Percentiles rank a stretch among this genome's conserved stretches.
Evolutionary conservation across 2,888 invertebrate genomes (phyloP).

Genomic region (Euplexia lucipara): DNA sequence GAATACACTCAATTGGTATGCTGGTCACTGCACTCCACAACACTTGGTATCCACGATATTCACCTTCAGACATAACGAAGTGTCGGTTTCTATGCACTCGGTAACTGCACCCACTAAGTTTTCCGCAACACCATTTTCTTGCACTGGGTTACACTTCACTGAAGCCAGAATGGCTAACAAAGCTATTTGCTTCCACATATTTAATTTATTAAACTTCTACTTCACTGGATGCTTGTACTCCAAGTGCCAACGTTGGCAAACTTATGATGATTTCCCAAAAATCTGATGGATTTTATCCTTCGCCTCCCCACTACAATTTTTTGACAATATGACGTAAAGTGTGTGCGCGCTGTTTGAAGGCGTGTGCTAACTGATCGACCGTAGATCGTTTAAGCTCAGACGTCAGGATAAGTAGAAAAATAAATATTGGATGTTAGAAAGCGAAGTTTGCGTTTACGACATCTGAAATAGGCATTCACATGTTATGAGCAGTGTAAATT

Average conservation of each 20-base stretch:
- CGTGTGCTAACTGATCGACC: constrained; percentile 82
- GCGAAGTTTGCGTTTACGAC: constrained; percentile 87
- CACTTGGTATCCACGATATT: constrained; percentile 76
- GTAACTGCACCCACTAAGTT: constrained; percentile 85
- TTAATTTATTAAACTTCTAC: constrained; percentile 59
- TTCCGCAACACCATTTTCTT: constrained; percentile 84
- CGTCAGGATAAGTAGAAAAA: constrained; percentile 89
- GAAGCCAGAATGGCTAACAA: constrained; percentile 83
- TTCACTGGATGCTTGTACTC: constrained; percentile 71
- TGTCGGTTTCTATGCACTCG: constrained; percentile 91
- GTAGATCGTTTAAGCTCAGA: constrained; percentile 71
- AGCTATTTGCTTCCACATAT: constrained; percentile 83
- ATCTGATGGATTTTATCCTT: constrained; percentile 89
- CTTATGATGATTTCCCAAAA: constrained; percentile 88
- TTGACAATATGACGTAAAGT: constrained; percentile 83
- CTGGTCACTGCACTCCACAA: constrained; percentile 74
- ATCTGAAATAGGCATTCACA: constrained; percentile 78
- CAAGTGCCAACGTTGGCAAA: constrained; percentile 81
- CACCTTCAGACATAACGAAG: constrained; percentile 92
- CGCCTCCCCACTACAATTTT: constrained; percentile 81
- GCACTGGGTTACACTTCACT: constrained; percentile 82
- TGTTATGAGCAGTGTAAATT: constrained; percentile 85
- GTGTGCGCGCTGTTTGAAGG: constrained; percentile 81
- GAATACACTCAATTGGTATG: constrained; percentile 62
- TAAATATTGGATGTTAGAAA: constrained; percentile 90